Conservation (phyloP, 2,113 vertebrate genomes). For the Canis aureus region DNA sequence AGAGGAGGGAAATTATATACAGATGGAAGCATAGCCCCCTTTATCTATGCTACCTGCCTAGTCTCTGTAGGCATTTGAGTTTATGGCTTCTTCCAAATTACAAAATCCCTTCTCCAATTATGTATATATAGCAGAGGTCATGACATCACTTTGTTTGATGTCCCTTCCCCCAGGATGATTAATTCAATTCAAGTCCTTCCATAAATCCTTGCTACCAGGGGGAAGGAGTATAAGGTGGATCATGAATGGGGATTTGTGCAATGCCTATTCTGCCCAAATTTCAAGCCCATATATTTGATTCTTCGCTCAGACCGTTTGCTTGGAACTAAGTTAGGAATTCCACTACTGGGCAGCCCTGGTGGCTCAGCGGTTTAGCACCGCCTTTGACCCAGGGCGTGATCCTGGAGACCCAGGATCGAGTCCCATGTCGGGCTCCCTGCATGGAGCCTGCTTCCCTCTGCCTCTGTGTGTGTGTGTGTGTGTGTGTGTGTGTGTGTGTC, state of each 20-base stretch:
- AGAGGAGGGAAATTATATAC: not conserved
- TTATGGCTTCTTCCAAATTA: not conserved
- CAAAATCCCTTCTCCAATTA: not conserved
- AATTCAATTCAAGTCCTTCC: not conserved
- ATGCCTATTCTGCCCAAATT: not conserved
- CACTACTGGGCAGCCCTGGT: not conserved
- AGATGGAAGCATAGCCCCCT: not conserved
- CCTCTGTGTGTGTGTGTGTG: no score
- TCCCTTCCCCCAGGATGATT: not conserved
- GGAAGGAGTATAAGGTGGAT: no score
- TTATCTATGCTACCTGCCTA: not conserved
- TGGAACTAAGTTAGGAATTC: not conserved
- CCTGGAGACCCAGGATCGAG: no score
- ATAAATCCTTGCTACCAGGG: not conserved
- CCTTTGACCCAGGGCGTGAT: no score
- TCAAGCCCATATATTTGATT: not conserved
- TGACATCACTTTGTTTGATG: not conserved
- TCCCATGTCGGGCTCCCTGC: no score
- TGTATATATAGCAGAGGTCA: not conserved
- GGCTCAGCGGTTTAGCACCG: no score
- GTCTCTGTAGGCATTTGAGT: not conserved
- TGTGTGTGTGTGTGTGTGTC: no score
- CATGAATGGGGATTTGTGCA: not conserved
- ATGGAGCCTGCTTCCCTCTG: no score
- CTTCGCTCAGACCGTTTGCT: not conserved